Evolutionary conservation across 35 echinoderm and acorn worm species (phyloP).

Genomic region (Holothuria glaberrima): DNA sequence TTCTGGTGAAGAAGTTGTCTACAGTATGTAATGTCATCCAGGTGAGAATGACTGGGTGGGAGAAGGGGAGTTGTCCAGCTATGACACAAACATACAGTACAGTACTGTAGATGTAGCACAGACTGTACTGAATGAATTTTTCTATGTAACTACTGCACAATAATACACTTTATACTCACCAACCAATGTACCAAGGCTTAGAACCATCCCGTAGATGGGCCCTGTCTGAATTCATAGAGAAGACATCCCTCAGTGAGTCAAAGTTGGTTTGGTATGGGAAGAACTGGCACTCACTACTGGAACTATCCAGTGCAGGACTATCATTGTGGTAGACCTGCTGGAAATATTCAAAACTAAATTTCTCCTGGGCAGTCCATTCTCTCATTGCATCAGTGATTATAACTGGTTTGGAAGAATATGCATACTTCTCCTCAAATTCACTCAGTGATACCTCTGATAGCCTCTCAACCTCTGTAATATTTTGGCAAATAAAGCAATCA

Average conservation of each 20-base stretch:
- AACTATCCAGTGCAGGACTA: constrained; percentile 61
- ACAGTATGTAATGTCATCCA: no score
- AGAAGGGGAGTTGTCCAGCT: no score
- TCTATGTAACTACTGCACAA: no score
- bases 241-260: constrained; percentile 72
- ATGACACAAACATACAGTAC: no score
- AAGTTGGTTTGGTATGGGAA: constrained; percentile 86
- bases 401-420: constrained; percentile 66
- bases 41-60: no score
- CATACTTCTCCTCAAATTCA: constrained; percentile 69
- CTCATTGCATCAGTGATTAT: constrained; percentile 71
- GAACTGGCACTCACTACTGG: constrained; percentile 78
- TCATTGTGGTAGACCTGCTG: constrained; percentile 62
- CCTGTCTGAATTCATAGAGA: constrained; percentile 73
- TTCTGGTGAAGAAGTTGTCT: no score
- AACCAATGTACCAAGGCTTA: constrained; percentile 93
- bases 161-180: constrained; percentile 79
- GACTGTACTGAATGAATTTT: no score
- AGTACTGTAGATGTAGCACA: no score
- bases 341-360: constrained; percentile 81
- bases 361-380: constrained; percentile 69
- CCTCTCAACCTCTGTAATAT: constrained; percentile 59
- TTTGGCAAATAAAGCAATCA: constrained; percentile 62
- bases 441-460: constrained; percentile 6
- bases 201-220: constrained; percentile 66